phyloP scores from a whole-genome alignment of 2,797 vertebrate species.

The Danio tinwini region DNA sequence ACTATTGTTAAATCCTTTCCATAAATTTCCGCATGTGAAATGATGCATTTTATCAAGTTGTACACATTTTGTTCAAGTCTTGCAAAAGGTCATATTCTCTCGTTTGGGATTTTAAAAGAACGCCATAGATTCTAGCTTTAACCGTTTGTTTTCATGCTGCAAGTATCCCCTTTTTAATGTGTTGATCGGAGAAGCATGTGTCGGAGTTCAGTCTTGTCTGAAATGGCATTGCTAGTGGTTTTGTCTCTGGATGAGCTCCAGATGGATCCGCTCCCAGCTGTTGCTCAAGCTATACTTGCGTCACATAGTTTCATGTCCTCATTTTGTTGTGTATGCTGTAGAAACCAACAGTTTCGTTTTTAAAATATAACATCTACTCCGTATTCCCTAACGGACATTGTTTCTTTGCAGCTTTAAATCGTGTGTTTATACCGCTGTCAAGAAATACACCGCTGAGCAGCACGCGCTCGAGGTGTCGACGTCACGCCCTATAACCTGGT shows the following conservation, averaged over 20 bases:
- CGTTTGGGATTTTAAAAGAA: not conserved
- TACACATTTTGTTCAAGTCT: not conserved
- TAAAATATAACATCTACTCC: not conserved
- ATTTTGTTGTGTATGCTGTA: not conserved
- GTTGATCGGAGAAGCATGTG: not conserved
- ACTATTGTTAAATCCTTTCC: not conserved
- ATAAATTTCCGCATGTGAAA: not conserved
- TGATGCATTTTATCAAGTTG: not conserved
- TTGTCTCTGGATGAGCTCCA: constrained; percentile 32
- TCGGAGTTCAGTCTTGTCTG: not conserved
- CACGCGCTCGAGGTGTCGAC: constrained; percentile 44
- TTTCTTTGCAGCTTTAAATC: not conserved
- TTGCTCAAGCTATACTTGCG: constrained; percentile 53
- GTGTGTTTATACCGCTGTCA: constrained; percentile 53
- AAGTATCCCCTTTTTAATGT: not conserved
- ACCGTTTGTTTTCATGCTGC: not conserved
- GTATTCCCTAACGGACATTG: no score
- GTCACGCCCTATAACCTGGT: not conserved
- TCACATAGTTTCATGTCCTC: constrained; percentile 26
- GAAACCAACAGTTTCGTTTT: not conserved
- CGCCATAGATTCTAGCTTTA: not conserved
- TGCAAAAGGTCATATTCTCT: not conserved
- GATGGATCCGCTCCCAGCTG: constrained; percentile 38
- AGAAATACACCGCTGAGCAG: constrained; percentile 30
- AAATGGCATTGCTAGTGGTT: constrained; percentile 6